These are phyloP conservation scores for Uloborus plumipes DNA, from an alignment of 2,888 invertebrate genomes.

Conservation along the genomic window DNA sequence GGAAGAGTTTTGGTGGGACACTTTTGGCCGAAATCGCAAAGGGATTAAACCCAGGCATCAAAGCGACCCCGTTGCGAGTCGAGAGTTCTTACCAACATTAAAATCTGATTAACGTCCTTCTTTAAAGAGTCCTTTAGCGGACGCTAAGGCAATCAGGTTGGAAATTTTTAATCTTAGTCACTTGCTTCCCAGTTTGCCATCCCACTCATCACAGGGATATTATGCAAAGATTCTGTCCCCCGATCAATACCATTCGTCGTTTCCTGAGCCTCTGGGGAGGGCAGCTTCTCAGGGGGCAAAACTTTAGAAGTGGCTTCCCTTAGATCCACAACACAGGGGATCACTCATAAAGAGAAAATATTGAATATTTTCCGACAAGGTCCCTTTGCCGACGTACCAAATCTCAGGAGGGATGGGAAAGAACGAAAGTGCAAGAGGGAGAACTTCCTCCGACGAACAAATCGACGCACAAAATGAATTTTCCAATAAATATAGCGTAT, in stretches of 20 bases:
- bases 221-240: constrained; percentile 58
- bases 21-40: no score
- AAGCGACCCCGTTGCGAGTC: constrained; percentile 51
- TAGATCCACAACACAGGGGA: constrained; percentile 53
- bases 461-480: no score
- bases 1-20: no score
- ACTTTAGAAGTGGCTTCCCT: constrained; percentile 63
- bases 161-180: constrained; percentile 61
- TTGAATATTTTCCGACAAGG: constrained; percentile 49
- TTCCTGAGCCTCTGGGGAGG: constrained; percentile 30
- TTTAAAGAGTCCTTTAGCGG: constrained; percentile 58
- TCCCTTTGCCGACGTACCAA: no score
- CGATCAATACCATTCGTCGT: constrained; percentile 62
- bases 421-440: no score
- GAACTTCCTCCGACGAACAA: no score
- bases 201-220: constrained; percentile 51
- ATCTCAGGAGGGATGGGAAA: no score
- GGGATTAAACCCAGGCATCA: constrained; percentile 48
- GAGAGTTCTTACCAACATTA: constrained; percentile 49
- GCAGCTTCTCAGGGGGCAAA: constrained; percentile 31
- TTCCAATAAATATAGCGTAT: no score
- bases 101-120: constrained; percentile 59
- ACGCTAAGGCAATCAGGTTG: constrained; percentile 59
- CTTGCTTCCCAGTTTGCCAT: constrained; percentile 39
- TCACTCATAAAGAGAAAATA: constrained; percentile 57